Percentiles rank a stretch among this genome's conserved stretches.
phyloP scores from a whole-genome alignment of 2,888 invertebrate genomes.

The Thera britannica region DNA sequence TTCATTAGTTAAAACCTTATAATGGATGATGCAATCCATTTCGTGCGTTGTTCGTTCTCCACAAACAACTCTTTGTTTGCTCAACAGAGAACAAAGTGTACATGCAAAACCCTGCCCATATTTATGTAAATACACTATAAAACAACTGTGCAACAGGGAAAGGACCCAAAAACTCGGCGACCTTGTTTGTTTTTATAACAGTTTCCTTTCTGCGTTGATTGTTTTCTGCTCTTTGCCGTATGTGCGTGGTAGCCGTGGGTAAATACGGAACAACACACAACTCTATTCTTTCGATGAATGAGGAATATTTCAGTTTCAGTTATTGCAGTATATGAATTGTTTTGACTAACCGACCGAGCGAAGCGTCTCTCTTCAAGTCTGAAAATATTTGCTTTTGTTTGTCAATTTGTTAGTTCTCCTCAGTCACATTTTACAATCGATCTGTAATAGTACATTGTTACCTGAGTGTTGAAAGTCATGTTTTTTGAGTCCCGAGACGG shows the following conservation, averaged over 20 bases:
- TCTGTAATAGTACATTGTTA: too few species aligned
- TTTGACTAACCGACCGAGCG: background rate
- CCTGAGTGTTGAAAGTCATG: too few species aligned
- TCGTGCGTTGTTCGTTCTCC: constrained; percentile 52
- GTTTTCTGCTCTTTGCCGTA: constrained; percentile 55
- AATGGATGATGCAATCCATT: constrained; percentile 66
- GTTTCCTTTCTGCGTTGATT: constrained; percentile 62
- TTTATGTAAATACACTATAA: constrained; percentile 75
- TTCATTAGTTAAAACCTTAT: constrained; percentile 47
- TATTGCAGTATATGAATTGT: background rate
- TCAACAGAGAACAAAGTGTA: constrained; percentile 67
- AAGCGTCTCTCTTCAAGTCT: too few species aligned
- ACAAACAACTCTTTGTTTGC: constrained; percentile 67
- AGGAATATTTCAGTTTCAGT: constrained; percentile 30
- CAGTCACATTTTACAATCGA: too few species aligned
- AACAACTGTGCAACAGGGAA: constrained; percentile 65
- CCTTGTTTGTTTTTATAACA: constrained; percentile 68
- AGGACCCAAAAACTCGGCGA: constrained; percentile 62
- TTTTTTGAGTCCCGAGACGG: too few species aligned
- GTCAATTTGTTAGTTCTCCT: too few species aligned
- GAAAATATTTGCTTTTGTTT: too few species aligned
- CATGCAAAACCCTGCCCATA: constrained; percentile 64
- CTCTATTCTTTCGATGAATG: constrained; percentile 40
- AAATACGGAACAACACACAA: constrained; percentile 34
- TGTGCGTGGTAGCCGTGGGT: constrained; percentile 38